These are phyloP conservation scores for Myiotriccus ornatus DNA, from an alignment of 2,797 vertebrate species.

Conservation along the genomic window DNA sequence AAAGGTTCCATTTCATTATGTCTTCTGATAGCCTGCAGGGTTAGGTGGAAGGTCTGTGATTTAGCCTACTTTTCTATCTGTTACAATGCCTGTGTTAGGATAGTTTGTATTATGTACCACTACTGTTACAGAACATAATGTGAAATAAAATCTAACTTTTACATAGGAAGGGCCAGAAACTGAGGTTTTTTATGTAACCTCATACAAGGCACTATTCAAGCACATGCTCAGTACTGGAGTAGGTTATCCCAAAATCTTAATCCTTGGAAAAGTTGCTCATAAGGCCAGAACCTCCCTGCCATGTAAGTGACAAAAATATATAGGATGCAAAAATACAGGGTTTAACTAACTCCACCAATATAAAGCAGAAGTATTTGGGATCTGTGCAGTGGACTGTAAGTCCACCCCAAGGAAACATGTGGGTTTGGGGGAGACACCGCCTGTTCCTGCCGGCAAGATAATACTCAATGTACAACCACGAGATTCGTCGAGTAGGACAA, in stretches of 20 bases:
- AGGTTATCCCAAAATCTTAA: not conserved
- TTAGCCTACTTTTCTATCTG: slow-evolving; percentile 57
- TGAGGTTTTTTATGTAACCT: not conserved
- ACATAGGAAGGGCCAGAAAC: not conserved
- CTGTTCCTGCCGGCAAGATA: not conserved
- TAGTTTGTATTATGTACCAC: slow-evolving; percentile 10
- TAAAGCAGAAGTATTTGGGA: not conserved
- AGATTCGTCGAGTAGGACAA: not conserved
- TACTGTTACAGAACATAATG: not conserved
- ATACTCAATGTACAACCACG: not conserved
- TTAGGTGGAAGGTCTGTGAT: slow-evolving; percentile 48
- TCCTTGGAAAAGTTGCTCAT: not conserved
- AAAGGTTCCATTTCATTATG: slow-evolving; percentile 56
- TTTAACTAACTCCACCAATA: not conserved
- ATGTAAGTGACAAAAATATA: not conserved
- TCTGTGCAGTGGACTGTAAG: not conserved
- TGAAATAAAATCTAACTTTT: slow-evolving; percentile 15
- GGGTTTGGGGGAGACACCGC: not conserved
- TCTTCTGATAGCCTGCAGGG: slow-evolving; percentile 49
- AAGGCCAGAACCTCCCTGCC: not conserved
- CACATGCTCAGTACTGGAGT: not conserved
- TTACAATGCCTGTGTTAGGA: not conserved
- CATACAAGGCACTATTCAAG: not conserved
- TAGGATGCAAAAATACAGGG: not conserved
- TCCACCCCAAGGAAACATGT: not conserved